Base-by-base conservation (phyloP, 2,113 vertebrate genomes). In the Leucopsar rothschildi region DNA sequence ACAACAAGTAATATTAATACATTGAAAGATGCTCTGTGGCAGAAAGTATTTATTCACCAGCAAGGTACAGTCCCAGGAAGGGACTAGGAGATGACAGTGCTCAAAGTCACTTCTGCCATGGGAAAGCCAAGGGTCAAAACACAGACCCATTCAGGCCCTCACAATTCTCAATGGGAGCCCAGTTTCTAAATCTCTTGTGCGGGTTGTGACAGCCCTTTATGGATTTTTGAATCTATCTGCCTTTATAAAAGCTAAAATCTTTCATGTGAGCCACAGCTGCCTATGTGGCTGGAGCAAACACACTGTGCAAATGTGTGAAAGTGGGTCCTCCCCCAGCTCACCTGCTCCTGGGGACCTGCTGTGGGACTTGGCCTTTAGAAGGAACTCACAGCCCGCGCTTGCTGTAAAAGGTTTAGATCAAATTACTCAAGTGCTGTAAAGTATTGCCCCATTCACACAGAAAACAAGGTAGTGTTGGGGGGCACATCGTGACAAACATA, bases 391-490 rank as follows among this genome's bases (percentile, higher is more conserved):
- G 19, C 15, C 29, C 21, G 39, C 57, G 6, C 10, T 12, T 83
- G 23, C 12, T 56, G 28, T 22, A 35, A 31, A 50, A 82, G 24
- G 23, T 25, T 21, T 52, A 47, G 24, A 52, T 44, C 31, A 59
- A 52, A 31, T 8, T 40, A 42, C 19, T 25, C 21, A 13, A 78
- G 23, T 33, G 56, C 47, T 53, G 0, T 42, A 45, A 56, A 35
- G 45, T 64, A 70, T 6, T 77, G 37, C 15, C 27, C 22, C 27
- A 25, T 9, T 21, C 29, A 60, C 33, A 73, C 37, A 77, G 21
- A 57, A 56, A 69, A 47, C 0, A 3, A 87, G 11, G 27, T 25
- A 22, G 24, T 7, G 22, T 9, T 3, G 5, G 3, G 9, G 12
- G 15, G 12, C 25, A 52, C 13, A 63, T 2, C 9, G 28, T n/a